Percentiles rank a stretch among this genome's conserved stretches.
phyloP scores from a whole-genome alignment of 1,140 invertebrate species.

The Apocrypta bakeri region DNA sequence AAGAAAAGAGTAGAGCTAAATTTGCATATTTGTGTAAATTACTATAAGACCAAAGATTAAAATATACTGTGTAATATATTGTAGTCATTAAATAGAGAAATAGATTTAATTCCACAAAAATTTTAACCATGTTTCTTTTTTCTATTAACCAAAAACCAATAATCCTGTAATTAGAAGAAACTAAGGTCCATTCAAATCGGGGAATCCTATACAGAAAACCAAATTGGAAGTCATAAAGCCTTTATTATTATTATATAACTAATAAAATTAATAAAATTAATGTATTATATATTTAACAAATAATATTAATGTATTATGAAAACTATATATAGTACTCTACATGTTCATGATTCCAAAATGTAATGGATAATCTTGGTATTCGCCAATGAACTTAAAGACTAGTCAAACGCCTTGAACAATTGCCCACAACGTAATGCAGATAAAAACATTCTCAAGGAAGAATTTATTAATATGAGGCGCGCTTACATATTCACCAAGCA shows the following conservation, averaged over 20 bases:
- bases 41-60: slow-evolving; percentile 54
- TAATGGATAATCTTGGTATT: slow-evolving; percentile 45
- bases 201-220: background rate
- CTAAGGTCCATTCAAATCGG: background rate
- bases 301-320: slow-evolving; percentile 44
- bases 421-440: slow-evolving; percentile 24
- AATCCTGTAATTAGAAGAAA: background rate
- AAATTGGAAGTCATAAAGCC: slow-evolving; percentile 48
- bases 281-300: slow-evolving; percentile 50
- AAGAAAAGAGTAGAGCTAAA: slow-evolving; percentile 42
- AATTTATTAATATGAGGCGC: slow-evolving; percentile 26
- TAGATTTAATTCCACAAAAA: slow-evolving; percentile 52
- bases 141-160: background rate
- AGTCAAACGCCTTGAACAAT: slow-evolving; percentile 46
- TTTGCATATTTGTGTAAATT: slow-evolving; percentile 54
- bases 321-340: slow-evolving; percentile 45
- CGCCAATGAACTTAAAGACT: slow-evolving; percentile 51
- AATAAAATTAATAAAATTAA: slow-evolving; percentile 51
- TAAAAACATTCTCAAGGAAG: slow-evolving; percentile 40
- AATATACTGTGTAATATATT: slow-evolving; percentile 54
- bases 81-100: slow-evolving; percentile 53
- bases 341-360: slow-evolving; percentile 40
- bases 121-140: background rate
- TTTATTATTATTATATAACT: slow-evolving; percentile 49
- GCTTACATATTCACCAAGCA: slow-evolving; percentile 40